Percentiles rank a stretch among this genome's conserved stretches.
Conservation (phyloP, 2,797 vertebrate species). For the Clarias fuscus region DNA sequence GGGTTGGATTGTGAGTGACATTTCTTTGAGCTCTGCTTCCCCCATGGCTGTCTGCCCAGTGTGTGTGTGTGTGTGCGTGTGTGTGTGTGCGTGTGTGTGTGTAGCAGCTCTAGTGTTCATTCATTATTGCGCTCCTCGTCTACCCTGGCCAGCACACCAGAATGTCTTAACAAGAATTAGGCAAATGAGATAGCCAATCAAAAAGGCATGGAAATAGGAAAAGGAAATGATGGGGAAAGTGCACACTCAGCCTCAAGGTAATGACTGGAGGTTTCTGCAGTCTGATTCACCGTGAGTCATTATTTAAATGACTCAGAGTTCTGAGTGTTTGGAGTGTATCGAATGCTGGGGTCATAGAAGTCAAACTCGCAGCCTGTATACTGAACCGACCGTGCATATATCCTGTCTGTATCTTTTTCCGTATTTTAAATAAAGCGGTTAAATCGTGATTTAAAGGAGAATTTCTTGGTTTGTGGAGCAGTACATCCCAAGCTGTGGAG, state of each 20-base stretch:
- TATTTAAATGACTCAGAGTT: slow-evolving; percentile 18
- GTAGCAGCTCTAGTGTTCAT: slow-evolving; percentile 39
- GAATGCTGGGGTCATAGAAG: neutral
- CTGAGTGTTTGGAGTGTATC: neutral
- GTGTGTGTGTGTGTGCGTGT: slow-evolving; percentile 27
- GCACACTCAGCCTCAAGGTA: slow-evolving; percentile 25
- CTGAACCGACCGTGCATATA: neutral
- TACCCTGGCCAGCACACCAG: slow-evolving; percentile 31
- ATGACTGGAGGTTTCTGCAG: slow-evolving; percentile 18
- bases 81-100: slow-evolving; percentile 21
- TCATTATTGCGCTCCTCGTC: slow-evolving; percentile 52
- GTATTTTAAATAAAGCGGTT: neutral
- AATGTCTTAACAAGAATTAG: slow-evolving; percentile 51
- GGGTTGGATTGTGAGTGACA: neutral
- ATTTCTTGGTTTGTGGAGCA: neutral
- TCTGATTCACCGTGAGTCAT: slow-evolving; percentile 4
- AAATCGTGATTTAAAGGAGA: no score
- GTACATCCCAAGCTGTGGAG: neutral
- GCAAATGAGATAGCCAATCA: slow-evolving; percentile 53
- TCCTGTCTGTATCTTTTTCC: neutral
- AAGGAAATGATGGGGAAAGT: slow-evolving; percentile 36
- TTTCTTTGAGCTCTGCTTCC: slow-evolving; percentile 5
- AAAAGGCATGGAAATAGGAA: slow-evolving; percentile 28
- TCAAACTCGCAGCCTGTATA: neutral
- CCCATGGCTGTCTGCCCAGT: slow-evolving; percentile 8